A percentile compares a stretch with the other conserved stretches of the same genome.
phyloP scores from a whole-genome alignment of 2,113 vertebrate genomes.

The Anarrhichthys ocellatus region DNA sequence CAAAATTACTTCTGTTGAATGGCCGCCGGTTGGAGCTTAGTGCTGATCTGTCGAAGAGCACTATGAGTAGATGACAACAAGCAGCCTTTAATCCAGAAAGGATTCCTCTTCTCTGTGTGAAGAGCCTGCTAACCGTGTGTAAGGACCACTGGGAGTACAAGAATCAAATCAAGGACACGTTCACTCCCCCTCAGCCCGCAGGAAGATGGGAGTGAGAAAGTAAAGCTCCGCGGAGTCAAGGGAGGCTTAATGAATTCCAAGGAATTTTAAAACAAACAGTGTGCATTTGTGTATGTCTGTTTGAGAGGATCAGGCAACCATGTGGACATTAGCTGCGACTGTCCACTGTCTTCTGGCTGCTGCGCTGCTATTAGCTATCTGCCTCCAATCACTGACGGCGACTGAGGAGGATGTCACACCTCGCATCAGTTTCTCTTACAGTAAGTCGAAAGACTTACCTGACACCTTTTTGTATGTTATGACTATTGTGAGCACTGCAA shows the following conservation, averaged over 20 bases:
- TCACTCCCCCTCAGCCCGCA: constrained; percentile 41
- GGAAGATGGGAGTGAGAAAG: constrained; percentile 69
- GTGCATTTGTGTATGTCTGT: constrained; percentile 35
- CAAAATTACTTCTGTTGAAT: constrained; percentile 50
- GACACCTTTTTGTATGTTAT: not conserved
- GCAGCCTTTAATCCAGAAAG: constrained; percentile 64
- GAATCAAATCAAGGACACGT: constrained; percentile 69
- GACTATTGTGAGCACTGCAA: too few relatives aligned
- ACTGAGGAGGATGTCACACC: constrained; percentile 79
- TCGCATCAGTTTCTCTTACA: constrained; percentile 80
- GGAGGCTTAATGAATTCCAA: constrained; percentile 66
- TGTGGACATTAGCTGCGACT: constrained; percentile 65
- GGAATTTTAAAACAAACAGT: constrained; percentile 63
- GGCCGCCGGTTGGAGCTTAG: constrained; percentile 53
- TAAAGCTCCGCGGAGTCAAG: constrained; percentile 54
- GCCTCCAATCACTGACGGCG: constrained; percentile 53
- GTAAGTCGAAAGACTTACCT: constrained; percentile 68
- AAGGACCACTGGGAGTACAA: constrained; percentile 71
- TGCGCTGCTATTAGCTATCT: constrained; percentile 62
- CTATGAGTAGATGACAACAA: constrained; percentile 63
- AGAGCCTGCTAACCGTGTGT: constrained; percentile 62
- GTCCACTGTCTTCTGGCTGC: constrained; percentile 60
- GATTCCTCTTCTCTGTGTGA: constrained; percentile 59
- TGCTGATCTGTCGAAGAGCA: constrained; percentile 31
- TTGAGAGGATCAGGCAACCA: constrained; percentile 61